These are phyloP conservation scores for Illadopsis cleaveri DNA, from an alignment of 2,113 vertebrate species.

Conservation along the genomic window DNA sequence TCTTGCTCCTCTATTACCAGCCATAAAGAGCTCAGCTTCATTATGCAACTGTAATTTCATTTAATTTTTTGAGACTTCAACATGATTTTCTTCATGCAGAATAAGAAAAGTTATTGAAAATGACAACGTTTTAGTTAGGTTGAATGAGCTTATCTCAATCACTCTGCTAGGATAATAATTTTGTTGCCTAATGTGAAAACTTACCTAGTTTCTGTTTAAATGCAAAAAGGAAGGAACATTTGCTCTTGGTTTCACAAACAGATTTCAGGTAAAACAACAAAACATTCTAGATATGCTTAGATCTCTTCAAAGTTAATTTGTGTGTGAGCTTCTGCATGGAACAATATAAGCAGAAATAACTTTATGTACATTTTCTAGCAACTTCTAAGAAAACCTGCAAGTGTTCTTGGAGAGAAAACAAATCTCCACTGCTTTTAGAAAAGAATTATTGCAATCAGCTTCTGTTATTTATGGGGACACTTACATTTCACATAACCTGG, in stretches of 20 bases:
- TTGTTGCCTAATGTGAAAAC: neutral
- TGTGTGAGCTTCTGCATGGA: neutral
- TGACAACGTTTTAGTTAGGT: slow-evolving; percentile 30
- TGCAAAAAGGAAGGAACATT: slow-evolving; percentile 1
- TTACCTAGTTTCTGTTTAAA: slow-evolving; percentile 44
- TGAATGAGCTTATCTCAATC: slow-evolving; percentile 35
- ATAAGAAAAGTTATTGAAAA: slow-evolving; percentile 4
- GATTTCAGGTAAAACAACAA: slow-evolving; percentile 35
- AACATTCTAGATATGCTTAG: neutral
- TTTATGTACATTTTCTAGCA: neutral
- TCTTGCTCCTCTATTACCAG: slow-evolving; percentile 5
- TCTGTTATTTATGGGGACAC: neutral
- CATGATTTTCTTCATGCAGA: slow-evolving; percentile 19
- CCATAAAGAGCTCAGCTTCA: slow-evolving; percentile 19
- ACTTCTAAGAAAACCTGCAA: neutral
- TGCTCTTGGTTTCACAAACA: neutral
- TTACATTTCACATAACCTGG: neutral
- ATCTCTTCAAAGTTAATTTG: neutral
- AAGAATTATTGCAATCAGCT: neutral
- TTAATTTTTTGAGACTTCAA: slow-evolving; percentile 38
- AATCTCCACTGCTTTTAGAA: neutral
- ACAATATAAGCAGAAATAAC: neutral
- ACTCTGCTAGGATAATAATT: neutral
- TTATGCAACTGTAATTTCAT: slow-evolving; percentile 1
- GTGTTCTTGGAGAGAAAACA: neutral